Percentiles rank a stretch among this genome's conserved stretches.
These are phyloP conservation scores for Pheosia gnoma DNA, from an alignment of 2,888 invertebrate species.

Conservation along the genomic window DNA sequence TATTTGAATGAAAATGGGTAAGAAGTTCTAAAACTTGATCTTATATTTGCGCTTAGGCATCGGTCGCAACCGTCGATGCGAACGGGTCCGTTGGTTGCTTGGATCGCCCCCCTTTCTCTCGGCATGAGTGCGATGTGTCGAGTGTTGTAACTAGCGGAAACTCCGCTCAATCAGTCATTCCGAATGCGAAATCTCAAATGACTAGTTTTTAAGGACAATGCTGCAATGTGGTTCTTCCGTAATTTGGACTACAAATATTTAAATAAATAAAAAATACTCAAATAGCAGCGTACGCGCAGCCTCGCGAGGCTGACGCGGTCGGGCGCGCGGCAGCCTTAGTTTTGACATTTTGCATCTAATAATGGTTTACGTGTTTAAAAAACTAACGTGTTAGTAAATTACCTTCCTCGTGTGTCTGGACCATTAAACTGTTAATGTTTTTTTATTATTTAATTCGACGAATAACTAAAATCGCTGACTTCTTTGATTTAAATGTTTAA, in stretches of 20 bases:
- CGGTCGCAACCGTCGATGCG: slow-evolving; percentile 31
- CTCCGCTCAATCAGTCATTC: slow-evolving; percentile 60
- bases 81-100: slow-evolving; percentile 42
- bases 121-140: slow-evolving; percentile 42
- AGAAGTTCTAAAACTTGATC: background rate
- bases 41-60: slow-evolving; percentile 7
- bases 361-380: no score
- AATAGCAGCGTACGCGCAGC: no score
- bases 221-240: slow-evolving; percentile 20
- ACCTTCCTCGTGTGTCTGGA: no score
- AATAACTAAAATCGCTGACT: no score
- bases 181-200: slow-evolving; percentile 62
- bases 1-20: no score
- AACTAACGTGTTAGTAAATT: no score
- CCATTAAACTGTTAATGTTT: no score
- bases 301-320: no score
- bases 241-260: slow-evolving; percentile 1
- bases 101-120: slow-evolving; percentile 56
- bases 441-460: no score
- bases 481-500: no score
- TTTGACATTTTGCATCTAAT: no score
- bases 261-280: background rate
- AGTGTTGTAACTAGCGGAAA: slow-evolving; percentile 59
- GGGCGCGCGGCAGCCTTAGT: no score
- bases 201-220: slow-evolving; percentile 57